Evolutionary conservation across 2,797 vertebrate species (phyloP).

Genomic region (Trematomus bernacchii): DNA sequence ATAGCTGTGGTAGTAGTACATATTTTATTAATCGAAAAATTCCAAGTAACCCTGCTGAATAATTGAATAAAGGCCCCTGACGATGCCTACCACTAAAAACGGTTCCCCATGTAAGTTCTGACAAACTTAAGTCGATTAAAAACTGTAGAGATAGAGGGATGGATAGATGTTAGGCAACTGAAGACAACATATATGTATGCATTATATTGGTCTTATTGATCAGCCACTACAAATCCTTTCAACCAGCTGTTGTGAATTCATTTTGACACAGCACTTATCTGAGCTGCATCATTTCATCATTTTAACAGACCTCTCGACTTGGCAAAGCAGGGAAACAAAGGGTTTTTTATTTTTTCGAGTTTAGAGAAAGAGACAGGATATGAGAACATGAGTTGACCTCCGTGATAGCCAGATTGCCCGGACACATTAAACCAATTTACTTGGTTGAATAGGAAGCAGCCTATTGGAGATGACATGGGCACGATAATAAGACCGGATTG

Average conservation of each 20-base stretch:
- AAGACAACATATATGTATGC: neutral
- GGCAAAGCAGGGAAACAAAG: slow-evolving; percentile 49
- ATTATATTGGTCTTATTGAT: slow-evolving; percentile 15
- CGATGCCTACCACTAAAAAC: slow-evolving; percentile 29
- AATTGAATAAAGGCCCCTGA: slow-evolving; percentile 51
- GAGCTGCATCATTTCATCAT: slow-evolving; percentile 56
- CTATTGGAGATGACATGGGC: slow-evolving; percentile 70
- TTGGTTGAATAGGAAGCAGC: slow-evolving; percentile 66
- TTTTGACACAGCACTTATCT: slow-evolving; percentile 36
- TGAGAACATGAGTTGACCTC: slow-evolving; percentile 78
- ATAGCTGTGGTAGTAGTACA: slow-evolving; percentile 45
- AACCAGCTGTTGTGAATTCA: slow-evolving; percentile 39
- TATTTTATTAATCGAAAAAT: slow-evolving; percentile 74
- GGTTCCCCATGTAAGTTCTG: slow-evolving; percentile 30
- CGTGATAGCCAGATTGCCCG: slow-evolving; percentile 65
- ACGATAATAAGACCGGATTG: slow-evolving; percentile 67
- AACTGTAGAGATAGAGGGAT: neutral
- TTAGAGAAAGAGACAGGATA: slow-evolving; percentile 65
- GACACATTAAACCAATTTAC: slow-evolving; percentile 80
- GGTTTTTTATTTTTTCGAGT: slow-evolving; percentile 36
- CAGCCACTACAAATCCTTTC: slow-evolving; percentile 1
- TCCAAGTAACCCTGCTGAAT: slow-evolving; percentile 67
- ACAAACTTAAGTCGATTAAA: slow-evolving; percentile 24
- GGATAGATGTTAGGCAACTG: neutral
- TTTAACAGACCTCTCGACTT: slow-evolving; percentile 50